phyloP scores from a whole-genome alignment of 2,113 vertebrate genomes.

The Bungarus multicinctus region DNA sequence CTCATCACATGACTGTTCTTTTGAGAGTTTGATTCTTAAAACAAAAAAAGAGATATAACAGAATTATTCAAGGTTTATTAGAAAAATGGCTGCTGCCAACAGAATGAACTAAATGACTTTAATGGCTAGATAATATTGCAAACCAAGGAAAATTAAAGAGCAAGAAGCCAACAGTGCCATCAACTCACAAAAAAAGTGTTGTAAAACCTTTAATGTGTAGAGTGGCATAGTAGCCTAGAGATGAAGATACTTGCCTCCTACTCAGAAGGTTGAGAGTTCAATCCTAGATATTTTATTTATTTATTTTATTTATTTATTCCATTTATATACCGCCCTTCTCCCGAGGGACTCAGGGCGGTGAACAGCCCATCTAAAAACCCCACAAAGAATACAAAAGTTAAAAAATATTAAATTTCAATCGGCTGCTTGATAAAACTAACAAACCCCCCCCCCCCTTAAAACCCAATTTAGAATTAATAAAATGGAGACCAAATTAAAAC shows the following conservation, averaged over 20 bases:
- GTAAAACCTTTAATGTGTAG: not conserved
- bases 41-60: not conserved
- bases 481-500: too few relatives aligned
- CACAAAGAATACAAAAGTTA: too few relatives aligned
- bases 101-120: not conserved
- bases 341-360: too few relatives aligned
- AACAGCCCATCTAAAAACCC: too few relatives aligned
- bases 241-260: not conserved
- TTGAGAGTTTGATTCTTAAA: not conserved
- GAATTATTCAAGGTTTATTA: not conserved
- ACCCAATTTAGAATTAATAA: too few relatives aligned
- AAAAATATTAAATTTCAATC: too few relatives aligned
- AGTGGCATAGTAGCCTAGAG: not conserved
- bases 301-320: too few relatives aligned
- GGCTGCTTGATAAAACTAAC: too few relatives aligned
- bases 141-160: not conserved
- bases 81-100: not conserved
- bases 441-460: too few relatives aligned
- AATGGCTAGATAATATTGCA: not conserved
- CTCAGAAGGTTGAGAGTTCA: not conserved
- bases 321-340: too few relatives aligned
- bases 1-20: not conserved
- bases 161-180: not conserved
- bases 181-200: rapidly evolving
- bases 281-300: too few relatives aligned